Evolutionary conservation across 2,888 invertebrate species (phyloP), one percentile per base, ranked within the genome.

Genomic region (Cylindroiulus punctatus): DNA sequence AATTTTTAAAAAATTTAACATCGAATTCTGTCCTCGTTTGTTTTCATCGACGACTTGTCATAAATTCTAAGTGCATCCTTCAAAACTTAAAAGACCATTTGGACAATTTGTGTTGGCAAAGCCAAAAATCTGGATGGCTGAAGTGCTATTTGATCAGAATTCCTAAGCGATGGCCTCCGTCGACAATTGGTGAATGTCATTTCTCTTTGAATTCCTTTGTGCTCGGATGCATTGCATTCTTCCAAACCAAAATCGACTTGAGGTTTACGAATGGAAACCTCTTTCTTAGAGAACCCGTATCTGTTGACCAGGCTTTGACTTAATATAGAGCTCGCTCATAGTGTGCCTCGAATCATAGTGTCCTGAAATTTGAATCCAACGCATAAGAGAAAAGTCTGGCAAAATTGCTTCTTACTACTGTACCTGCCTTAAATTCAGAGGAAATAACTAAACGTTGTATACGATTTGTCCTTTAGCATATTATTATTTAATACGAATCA

Each of bases 111-210:
- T 76, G 14, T 76, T 76, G 76, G 26, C 22, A 76, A 76, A 30
- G 14, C 3, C 76, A 76, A 26, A 22, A 65, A 30, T 30, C 76
- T 76, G 76, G 76, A 30, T 76, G 30, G 30, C 1, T 30, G 30
- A 52, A 52, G 52, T 52, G 19, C 19, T 52, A 52, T 52, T 52
- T 52, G 52, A 52, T 52, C 52, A 52, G 52, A 30, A 76, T 26
- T 76, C 26, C 30, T 30, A 76, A 76, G 76, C 26, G 76, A 76
- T 76, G 76, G 30, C 14, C 30, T 76, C 76, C 26, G 14, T 26
- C 26, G 76, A 30, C 76, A 76, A 76, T 76, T 76, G 76, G 76
- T 22, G 76, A 76, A 76, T 76, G 76, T 30, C 76, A 76, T 76
- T 76, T 76, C 76, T 76, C 76, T 22, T 76, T 17, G 76, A 17